Evolutionary conservation across 2,888 invertebrate species (phyloP), one percentile per base, ranked within the genome.

Genomic region (Drosophila sordidula): DNA sequence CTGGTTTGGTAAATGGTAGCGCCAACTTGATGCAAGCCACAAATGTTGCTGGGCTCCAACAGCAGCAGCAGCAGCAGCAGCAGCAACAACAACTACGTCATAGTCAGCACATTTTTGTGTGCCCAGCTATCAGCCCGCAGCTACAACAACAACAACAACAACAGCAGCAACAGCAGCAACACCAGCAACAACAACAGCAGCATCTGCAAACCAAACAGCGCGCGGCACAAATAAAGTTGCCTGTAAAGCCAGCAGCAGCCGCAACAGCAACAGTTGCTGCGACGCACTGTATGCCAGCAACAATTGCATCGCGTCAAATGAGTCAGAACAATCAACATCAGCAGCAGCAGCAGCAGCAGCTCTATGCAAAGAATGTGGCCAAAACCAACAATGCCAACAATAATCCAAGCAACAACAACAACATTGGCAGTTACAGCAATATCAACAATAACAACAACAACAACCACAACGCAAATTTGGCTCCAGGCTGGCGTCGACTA

Each of bases 401-500:
- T 67, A 49, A 49, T 61, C 58, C 41, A 41, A 64, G 52, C 50
- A 69, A 57, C 68, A 70, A 38, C 57, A 64, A 62, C 46, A 50
- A 26, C 45, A 50, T 26, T 47, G 63, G 29, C 66, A 42, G 26
- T 56, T 68, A 34, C 45, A 64, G 16, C 61, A 64, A 36, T 69
- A 65, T 34, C 61, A 52, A 14, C 39, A 47, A 4, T 54, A 64
- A 57, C 62, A 68, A 22, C 34, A 70, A 42, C 44, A 75, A 25
- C 59, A 59, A 50, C 36, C 76, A 87, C 72, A 92, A 93, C 78
- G 90, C 92, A 66, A 92, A 94, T 84, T 95, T 96, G 89, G 96
- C 96, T 79, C 94, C 94, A 87, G 96, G 96, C 75, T 97, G 96
- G 96, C 95, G 95, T 92, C 94, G 97, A 90, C 93, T 95, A 80